Evolutionary conservation across 2,888 invertebrate species (phyloP), one percentile per base, ranked within the genome.

Genomic region (Protonemura montana): DNA sequence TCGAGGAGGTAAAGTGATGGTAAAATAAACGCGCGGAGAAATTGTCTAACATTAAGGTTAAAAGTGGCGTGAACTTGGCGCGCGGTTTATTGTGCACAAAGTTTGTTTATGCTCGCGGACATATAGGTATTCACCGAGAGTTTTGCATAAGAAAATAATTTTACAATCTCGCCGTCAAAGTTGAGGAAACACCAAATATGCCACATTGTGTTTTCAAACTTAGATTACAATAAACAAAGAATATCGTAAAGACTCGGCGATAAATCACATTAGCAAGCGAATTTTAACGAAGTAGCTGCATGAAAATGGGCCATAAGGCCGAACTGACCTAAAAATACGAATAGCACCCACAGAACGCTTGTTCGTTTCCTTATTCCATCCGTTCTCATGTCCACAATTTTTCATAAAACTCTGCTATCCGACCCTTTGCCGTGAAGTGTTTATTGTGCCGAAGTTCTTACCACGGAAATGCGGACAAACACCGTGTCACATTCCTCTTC

Each of bases 51-150:
- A n/a, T 26, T 26, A 10, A 25, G 78, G 78, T 78, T 78, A 7
- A 78, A 28, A 78, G 29, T 78, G 78, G 27, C 78, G 78, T 78
- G 78, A 28, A 78, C 78, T 78, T 78, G 78, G 27, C 29, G 5
- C 13, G 10, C 26, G 13, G 78, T 78, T 78, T 26, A 78, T 78
- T 78, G 78, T 28, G 78, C 29, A 26, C 21, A 29, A 78, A 78
- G 59, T 59, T 59, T 59, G 59, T 21, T 59, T 10, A 59, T 10
- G 21, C 59, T 59, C 59, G 3, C 2, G 59, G 1, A 2, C 13
- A 59, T 59, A 59, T 59, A 59, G 59, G 59, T 13, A 13, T 2
- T 35, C 10, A 6, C 5, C 59, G 21, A 10, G 59, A 59, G 59
- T 59, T 59, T 59, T 13, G 59, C 59, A 59, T 59, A 13, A 3